Evolutionary conservation across 2,888 invertebrate species (phyloP), one percentile per base, ranked within the genome.

Genomic region (Parnassius apollo): DNA sequence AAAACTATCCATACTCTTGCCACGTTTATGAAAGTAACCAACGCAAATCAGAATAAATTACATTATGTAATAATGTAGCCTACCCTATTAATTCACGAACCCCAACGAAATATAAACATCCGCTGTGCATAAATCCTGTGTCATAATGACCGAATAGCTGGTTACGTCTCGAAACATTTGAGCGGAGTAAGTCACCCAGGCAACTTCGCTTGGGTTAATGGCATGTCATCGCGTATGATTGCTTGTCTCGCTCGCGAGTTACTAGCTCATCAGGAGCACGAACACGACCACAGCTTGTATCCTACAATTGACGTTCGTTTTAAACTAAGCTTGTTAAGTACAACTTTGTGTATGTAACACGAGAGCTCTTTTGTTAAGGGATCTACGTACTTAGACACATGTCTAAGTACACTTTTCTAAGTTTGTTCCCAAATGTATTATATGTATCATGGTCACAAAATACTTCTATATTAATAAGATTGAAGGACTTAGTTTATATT

Each of bases 171-270:
- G 76, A 81, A 85, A 86, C 86, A 84, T 85, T 86, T 85, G 82
- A 86, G 82, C 68, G 68, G 72, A 75, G 82, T 83, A 84, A 85
- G 85, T 84, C 85, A 81, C 79, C 78, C 75, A 79, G 78, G 81
- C 67, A 65, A 81, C 52, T 64, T 64, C 78, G 77, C 76, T 71
- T 74, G 82, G 83, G 87, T 88, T 90, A 90, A 91, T 90, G 83
- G 88, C 82, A 81, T 91, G 90, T 89, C 90, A 89, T 86, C 80
- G 81, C 74, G 74, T 76, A 83, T 87, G 89, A 90, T 88, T 83
- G 86, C 85, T 85, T 78, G 86, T 77, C 82, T 74, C 76, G 78
- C 80, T 77, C 73, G 75, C 76, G 72, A 79, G 77, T 81, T 80
- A 82, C 81, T 72, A 75, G 75, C 83, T 85, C 85, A 86, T 85